Base-by-base conservation (phyloP, 2,888 invertebrate genomes). In the Sphaerophoria taeniata region DNA sequence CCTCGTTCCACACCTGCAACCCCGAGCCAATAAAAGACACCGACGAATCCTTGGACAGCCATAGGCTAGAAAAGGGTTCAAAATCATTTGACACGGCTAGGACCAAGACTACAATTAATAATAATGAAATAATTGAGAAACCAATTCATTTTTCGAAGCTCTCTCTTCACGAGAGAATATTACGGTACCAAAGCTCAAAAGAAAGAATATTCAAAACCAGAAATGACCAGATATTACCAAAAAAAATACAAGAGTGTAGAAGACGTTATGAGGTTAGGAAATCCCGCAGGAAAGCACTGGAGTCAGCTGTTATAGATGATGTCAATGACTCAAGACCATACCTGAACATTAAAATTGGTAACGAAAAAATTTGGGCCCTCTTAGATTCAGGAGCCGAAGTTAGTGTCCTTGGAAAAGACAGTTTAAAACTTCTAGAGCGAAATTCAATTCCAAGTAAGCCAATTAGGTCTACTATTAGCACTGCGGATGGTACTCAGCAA, bases 11-110 rank as follows among this genome's bases (percentile, higher is more conserved):
- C n/a, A 69, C 53, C 67, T 36, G 14, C 6, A 43, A 31, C n/a
- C 43, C 67, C 53, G 67, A 69, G 53, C 53, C 69, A 69, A 55
- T 69, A 69, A 14, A 56, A 4, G n/a, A 4, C 3, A 5, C n/a
- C 12, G 53, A 69, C 0, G 3, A 9, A 11, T 69, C 55, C 31
- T 16, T 39, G 34, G n/a, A 11, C 0, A 33, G 7, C 43, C 43
- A 69, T 55, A 69, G 45, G 43, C 43, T n/a, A 1, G 11, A 4
- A 4, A 33, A 69, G n/a, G 69, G 24, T 24, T 31, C 47, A 49
- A 14, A 63, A 63, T 7, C 63, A 63, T 33, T 14, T 47, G 47
- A 24, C n/a, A 63, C n/a, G 6, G 12, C n/a, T 16, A 51, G 1
- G 24, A 24, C 24, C 24, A 24, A 24, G 24, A 24, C 24, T 24